Evolutionary conservation across 2,888 invertebrate genomes (phyloP).

Genomic region (Helicoverpa assulta): DNA sequence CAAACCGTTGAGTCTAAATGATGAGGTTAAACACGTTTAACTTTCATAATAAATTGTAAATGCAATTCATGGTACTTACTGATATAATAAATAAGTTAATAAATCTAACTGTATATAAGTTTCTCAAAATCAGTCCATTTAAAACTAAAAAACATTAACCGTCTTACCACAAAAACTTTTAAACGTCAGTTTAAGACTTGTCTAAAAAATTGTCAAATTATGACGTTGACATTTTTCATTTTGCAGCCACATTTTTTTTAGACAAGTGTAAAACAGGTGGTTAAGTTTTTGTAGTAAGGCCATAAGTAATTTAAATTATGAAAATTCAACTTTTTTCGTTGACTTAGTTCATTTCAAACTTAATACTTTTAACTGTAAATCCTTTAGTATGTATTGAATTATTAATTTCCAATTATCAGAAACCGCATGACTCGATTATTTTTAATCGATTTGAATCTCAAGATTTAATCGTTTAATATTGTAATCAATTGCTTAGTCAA

Average conservation of each 20-base stretch:
- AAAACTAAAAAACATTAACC: too few relatives aligned
- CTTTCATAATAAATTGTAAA: constrained; percentile 9
- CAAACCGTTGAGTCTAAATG: constrained; percentile 21
- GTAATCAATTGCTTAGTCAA: neutral
- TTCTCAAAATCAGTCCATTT: too few relatives aligned
- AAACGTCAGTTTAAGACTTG: too few relatives aligned
- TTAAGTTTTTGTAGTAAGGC: too few relatives aligned
- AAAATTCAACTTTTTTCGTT: too few relatives aligned
- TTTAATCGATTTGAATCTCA: constrained; percentile 10
- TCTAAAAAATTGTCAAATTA: too few relatives aligned
- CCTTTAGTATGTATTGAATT: neutral
- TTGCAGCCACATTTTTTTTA: too few relatives aligned
- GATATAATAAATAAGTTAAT: constrained; percentile 1
- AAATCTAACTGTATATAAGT: neutral
- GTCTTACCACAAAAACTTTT: too few relatives aligned
- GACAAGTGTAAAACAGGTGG: too few relatives aligned
- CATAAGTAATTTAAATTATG: too few relatives aligned
- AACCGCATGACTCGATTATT: neutral
- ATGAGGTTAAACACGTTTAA: constrained; percentile 16
- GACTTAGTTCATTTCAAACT: neutral
- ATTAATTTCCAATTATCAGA: constrained; percentile 20
- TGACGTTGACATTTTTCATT: too few relatives aligned
- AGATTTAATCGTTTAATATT: constrained; percentile 7
- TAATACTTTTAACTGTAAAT: neutral
- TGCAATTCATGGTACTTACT: neutral